Base-by-base conservation (phyloP, 2,113 vertebrate species). In the Malaclemys terrapin region DNA sequence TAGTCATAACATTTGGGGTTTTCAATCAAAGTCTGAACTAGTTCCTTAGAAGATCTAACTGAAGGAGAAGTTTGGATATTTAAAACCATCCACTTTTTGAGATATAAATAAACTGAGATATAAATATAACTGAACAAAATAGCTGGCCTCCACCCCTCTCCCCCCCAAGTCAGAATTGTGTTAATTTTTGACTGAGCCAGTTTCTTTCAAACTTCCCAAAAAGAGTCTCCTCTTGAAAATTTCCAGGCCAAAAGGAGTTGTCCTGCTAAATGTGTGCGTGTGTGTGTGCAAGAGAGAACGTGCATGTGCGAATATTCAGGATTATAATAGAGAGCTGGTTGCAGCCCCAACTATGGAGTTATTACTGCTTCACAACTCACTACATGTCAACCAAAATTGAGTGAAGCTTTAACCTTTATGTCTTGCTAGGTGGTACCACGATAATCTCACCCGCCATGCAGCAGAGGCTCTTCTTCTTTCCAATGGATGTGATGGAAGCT, bases 401-500 rank as follows among this genome's bases (percentile, higher is more conserved):
- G 86, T 59, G 84, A 54, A 49, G 57, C 38, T 91, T 72, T 88
- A 83, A 89, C 11, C 19, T 5, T 84, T 86, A 29, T 97, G 69
- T 89, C 82, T 97, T 84, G 92, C 42, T 80, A 99, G 99, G 91
- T 99, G 99, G 99, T 99, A 99, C 89, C 99, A 99, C 1, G 96
- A 98, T 62, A 98, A 98, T 56, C 98, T 99, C 54, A 98, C 99
- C 1, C 99, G 99, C 0, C 99, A 99, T 0, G 99, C 99, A 1
- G 99, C 99, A 0, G 99, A 99, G 90, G 99, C 99, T 0, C 98
- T 99, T 12, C 99, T 99, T 85, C 97, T 99, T 96, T 99, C 99
- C 90, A 99, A 99, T 0, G 99, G 99, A 14, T 84, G 87, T 3
- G 99, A 99, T 52, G 99, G 99, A 29, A 99, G 99, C 96, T 99